Evolutionary conservation across 2,888 invertebrate genomes (phyloP), one percentile per base, ranked within the genome.

Genomic region (Pristionchus japonicus): DNA sequence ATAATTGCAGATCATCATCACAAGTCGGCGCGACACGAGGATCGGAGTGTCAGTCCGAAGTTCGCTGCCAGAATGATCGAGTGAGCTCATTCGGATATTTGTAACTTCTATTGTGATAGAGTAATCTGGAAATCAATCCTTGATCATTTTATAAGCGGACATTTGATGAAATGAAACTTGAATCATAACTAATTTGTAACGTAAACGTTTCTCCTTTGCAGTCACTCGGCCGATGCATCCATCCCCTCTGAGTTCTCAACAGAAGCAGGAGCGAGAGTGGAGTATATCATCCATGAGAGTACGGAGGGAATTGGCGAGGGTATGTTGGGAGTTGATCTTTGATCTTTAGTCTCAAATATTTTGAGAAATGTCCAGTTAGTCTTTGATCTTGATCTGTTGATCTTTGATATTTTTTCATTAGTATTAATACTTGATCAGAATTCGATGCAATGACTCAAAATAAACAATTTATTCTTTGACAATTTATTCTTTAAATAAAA

Each of bases 241-340:
- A 37, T 57, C 64, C 34, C 85, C 34, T 37, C 40, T 61, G 85
- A 64, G 1, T n/a, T 40, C 61, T 49, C 85, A 17, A 40, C 43
- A 2, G 57, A 49, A n/a, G 27, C n/a, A 11, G 43, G 34, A 61
- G 37, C 77, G 43, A 77, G 77, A 43, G 90, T 93, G n/a, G 92
- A 92, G 92, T 93, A 93, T 88, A 91, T 92, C 23, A 92, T 93
- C 37, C 93, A 93, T 84, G 89, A 89, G 61, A 90, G 90, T 27
- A 37, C 1, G 6, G 70, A 70, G 37, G 70, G 31, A 70, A 7
- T n/a, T 3, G 77, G 77, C 43, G 77, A 77, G 7, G 77, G 77
- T 77, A 3, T 11, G 43, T 40, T n/a, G 64, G 11, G 23, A 13
- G 11, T 43, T 77, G 40, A 43, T 77, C 43, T 77, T 77, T 77